phyloP scores from a whole-genome alignment of 2,113 vertebrate species.

The Phainopepla nitens region DNA sequence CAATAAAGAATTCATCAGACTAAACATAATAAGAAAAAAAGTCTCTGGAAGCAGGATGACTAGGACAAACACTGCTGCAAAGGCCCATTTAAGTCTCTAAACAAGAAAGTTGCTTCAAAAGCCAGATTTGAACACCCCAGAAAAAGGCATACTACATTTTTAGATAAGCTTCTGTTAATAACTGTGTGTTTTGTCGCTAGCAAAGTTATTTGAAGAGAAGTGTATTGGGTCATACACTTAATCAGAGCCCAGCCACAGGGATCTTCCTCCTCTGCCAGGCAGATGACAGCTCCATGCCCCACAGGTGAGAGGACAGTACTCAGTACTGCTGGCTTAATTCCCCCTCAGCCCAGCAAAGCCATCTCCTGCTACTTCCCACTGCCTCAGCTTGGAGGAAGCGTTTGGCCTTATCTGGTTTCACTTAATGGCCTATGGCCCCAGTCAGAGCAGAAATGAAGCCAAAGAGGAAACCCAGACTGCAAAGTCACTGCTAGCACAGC shows the following conservation, averaged over 20 bases:
- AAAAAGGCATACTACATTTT: not conserved
- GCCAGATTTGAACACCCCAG: not conserved
- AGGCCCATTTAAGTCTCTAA: not conserved
- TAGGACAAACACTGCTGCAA: not conserved
- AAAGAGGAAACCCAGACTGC: not conserved
- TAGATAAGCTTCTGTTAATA: not conserved
- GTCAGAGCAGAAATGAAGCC: not conserved
- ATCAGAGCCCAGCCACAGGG: not conserved
- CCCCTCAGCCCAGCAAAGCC: not conserved
- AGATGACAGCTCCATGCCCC: not conserved
- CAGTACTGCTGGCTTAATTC: not conserved
- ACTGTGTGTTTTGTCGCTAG: not conserved
- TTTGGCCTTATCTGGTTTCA: not conserved
- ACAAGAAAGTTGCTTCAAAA: not conserved
- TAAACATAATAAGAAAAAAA: not conserved
- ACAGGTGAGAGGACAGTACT: not conserved
- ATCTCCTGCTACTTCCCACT: not conserved
- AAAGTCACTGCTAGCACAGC: not conserved
- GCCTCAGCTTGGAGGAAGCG: not conserved
- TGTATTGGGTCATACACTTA: not conserved
- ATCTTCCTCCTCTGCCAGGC: not conserved
- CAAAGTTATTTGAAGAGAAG: not conserved
- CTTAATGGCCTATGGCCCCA: not conserved
- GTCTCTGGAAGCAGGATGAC: not conserved
- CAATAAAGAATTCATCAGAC: not conserved